A percentile compares a stretch with the other conserved stretches of the same genome.
These are phyloP conservation scores for Dicrurus megarhynchus DNA, from an alignment of 2,113 vertebrate genomes.

Conservation along the genomic window DNA sequence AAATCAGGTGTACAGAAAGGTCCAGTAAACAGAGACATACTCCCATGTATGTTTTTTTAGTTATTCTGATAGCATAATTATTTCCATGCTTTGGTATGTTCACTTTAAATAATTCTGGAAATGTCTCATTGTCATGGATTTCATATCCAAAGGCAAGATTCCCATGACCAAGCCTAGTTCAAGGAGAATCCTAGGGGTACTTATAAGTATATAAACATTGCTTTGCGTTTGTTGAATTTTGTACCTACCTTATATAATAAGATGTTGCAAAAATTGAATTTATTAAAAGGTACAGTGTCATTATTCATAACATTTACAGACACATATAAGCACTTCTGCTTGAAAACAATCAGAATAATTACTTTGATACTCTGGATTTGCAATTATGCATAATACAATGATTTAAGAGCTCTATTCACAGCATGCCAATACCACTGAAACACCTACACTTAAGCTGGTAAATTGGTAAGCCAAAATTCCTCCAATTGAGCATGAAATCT, in stretches of 20 bases:
- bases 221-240: background rate
- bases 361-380: constrained; percentile 31
- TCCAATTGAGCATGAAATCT: constrained; percentile 66
- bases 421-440: background rate
- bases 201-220: background rate
- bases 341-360: constrained; percentile 48
- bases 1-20: background rate
- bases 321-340: background rate
- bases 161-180: background rate
- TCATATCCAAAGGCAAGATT: background rate
- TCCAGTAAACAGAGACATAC: background rate
- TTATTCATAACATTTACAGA: constrained; percentile 4
- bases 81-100: background rate
- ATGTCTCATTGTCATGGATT: background rate
- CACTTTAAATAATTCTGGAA: background rate
- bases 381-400: background rate
- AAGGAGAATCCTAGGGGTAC: background rate
- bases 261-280: background rate
- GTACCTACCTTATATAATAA: background rate
- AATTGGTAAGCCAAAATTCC: constrained; percentile 41
- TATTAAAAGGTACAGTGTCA: background rate
- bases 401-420: constrained; percentile 38
- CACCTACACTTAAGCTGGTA: constrained; percentile 42
- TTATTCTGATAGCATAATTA: background rate
- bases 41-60: background rate